A percentile compares a stretch with the other conserved stretches of the same genome.
Evolutionary conservation across 2,113 vertebrate species (phyloP).

Genomic region (Hucho hucho): DNA sequence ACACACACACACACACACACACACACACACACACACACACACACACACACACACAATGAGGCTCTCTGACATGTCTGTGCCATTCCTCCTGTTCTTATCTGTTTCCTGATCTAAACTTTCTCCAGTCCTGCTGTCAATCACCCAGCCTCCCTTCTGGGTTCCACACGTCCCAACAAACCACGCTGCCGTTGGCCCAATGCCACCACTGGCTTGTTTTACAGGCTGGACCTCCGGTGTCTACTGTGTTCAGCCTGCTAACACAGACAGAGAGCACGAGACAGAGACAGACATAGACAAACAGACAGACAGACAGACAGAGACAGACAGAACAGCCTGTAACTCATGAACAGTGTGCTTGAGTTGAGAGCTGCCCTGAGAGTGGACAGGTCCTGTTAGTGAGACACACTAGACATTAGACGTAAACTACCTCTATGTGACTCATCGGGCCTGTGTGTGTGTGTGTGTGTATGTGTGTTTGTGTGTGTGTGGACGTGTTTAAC

Average conservation of each 20-base stretch:
- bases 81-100: background rate
- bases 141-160: background rate
- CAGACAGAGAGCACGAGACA: background rate
- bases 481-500: background rate
- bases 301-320: background rate
- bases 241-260: no score
- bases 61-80: background rate
- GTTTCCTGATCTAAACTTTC: constrained; percentile 6
- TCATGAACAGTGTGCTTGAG: no score
- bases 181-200: background rate
- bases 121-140: constrained; percentile 1
- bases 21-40: background rate
- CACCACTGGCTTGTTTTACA: background rate
- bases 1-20: no score
- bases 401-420: background rate
- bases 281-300: background rate
- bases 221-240: background rate
- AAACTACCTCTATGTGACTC: background rate
- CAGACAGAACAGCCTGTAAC: background rate
- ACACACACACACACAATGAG: background rate
- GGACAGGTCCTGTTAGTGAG: no score
- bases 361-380: no score
- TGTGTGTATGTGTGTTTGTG: background rate
- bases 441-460: no score
- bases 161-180: background rate